phyloP scores from a whole-genome alignment of 2,888 invertebrate genomes.

The Cyclophora punctaria region DNA sequence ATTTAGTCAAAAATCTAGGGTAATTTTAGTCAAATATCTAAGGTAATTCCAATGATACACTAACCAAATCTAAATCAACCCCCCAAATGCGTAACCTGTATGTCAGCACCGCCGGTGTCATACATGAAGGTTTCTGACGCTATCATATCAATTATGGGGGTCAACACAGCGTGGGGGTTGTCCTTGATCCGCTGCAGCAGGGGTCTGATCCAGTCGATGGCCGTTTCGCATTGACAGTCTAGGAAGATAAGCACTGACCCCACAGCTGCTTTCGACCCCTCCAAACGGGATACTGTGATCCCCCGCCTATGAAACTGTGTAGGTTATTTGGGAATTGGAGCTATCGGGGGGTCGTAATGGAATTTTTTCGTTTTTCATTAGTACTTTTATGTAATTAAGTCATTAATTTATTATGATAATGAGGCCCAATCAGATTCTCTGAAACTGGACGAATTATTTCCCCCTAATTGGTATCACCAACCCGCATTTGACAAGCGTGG shows the following conservation, averaged over 20 bases:
- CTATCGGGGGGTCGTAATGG: conserved; percentile 9
- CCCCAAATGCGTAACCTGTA: conserved; percentile 34
- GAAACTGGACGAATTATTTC: too few species aligned
- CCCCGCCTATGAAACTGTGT: conserved; percentile 77
- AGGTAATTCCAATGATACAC: neutral
- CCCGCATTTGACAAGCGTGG: too few species aligned
- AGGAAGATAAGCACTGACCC: conserved; percentile 89
- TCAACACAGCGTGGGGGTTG: conserved; percentile 84
- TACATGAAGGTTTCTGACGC: conserved; percentile 65
- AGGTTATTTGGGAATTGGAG: conserved; percentile 75
- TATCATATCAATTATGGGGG: conserved; percentile 95
- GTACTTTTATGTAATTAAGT: too few species aligned
- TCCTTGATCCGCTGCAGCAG: conserved; percentile 84
- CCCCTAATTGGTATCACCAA: too few species aligned
- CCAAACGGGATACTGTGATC: conserved; percentile 85
- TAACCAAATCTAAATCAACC: conserved; percentile 4
- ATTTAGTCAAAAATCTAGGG: too few species aligned
- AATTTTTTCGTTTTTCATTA: neutral
- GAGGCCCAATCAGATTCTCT: too few species aligned
- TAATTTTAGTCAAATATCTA: too few species aligned
- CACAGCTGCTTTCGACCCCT: conserved; percentile 82
- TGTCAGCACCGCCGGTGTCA: conserved; percentile 25
- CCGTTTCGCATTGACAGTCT: conserved; percentile 92
- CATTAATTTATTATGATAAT: too few species aligned
- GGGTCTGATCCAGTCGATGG: conserved; percentile 88